These are phyloP conservation scores for Schizaphis graminum DNA, from an alignment of 2,888 invertebrate genomes.

Conservation along the genomic window DNA sequence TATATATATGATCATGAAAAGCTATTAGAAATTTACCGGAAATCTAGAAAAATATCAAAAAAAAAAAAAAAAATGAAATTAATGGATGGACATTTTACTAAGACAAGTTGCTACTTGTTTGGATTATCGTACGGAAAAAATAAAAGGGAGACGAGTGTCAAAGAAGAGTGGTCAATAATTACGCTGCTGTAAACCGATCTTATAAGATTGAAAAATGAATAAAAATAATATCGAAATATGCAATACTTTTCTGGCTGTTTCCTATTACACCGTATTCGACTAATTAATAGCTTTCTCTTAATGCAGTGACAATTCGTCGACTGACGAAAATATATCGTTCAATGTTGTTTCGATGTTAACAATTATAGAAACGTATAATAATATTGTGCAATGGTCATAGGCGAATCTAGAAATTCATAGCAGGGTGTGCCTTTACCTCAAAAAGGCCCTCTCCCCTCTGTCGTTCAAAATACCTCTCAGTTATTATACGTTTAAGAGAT, in stretches of 20 bases:
- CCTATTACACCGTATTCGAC: not conserved
- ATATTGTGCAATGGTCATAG: not conserved
- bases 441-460: too few relatives aligned
- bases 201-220: not conserved
- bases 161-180: not conserved
- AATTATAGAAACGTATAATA: not conserved
- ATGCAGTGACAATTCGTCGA: not conserved
- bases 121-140: not conserved
- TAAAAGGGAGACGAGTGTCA: not conserved
- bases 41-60: not conserved
- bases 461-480: too few relatives aligned
- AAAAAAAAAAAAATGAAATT: not conserved
- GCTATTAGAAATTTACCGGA: not conserved
- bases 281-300: not conserved
- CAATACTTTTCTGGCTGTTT: not conserved
- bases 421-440: too few relatives aligned
- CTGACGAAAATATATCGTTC: not conserved
- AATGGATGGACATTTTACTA: not conserved
- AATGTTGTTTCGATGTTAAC: not conserved
- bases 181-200: not conserved
- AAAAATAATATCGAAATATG: not conserved
- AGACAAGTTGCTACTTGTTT: not conserved
- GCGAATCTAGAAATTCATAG: too few relatives aligned
- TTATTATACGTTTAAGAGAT: too few relatives aligned
- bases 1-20: not conserved